Base-by-base conservation (phyloP, 2,888 invertebrate genomes). In the Branchellion lobata region DNA sequence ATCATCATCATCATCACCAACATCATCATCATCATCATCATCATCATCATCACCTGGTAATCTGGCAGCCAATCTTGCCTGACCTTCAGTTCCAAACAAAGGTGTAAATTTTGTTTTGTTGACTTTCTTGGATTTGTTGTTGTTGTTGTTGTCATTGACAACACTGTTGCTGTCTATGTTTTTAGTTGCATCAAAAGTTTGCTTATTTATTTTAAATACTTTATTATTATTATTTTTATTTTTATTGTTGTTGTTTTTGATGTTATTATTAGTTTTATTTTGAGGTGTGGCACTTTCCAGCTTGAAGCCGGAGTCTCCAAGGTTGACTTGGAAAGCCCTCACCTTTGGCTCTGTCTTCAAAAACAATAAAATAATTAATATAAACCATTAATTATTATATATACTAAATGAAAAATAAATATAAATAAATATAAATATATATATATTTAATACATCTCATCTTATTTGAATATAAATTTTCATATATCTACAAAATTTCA, bases 71-170 rank as follows among this genome's bases (percentile, higher is more conserved):
- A 88, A 87, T 84, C 87, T 88, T 69, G 88, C 88, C 81, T 88
- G 86, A 24, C 93, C 93, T 84, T 93, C 93, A 83, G 91, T 90
- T 0, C 92, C 90, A 86, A 92, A 93, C 74, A 94, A 87, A 85
- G 91, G 92, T 0, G 92, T 91, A 88, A 90, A 94, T 87, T 93
- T 94, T 0, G 90, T 89, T 82, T 88, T 89, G 83, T 80, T 77
- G 31, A 40, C 57, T 14, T 24, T 72, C 27, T 53, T 65, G 29
- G 51, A 27, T 0, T 51, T 29, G 27, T 61, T 47, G 34, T 33
- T 34, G 24, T 14, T 61, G 34, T 24, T 73, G 51, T 51, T n/a
- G 33, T 8, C n/a, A 31, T 78, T 69, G n/a, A 21, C 34, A 14
- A 1, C 34, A 18, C 2, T 24, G 21, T 5, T 14, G 36, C 36